Evolutionary conservation across 2,888 invertebrate genomes (phyloP).

Genomic region (Ditylenchus weischeri): DNA sequence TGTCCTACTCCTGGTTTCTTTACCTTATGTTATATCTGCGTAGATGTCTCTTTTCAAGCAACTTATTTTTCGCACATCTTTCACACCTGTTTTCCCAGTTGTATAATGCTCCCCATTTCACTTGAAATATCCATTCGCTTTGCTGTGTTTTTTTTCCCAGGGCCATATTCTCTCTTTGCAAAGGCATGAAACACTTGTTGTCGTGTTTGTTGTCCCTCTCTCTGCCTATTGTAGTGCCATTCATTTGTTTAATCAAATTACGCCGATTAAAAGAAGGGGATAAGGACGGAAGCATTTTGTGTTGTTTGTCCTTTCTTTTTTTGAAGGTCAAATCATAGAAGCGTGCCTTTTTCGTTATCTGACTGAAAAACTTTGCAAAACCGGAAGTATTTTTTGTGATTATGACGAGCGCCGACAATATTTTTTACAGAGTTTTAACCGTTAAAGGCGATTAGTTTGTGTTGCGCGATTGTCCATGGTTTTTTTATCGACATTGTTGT

Average conservation of each 20-base stretch:
- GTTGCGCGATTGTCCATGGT: too few species aligned
- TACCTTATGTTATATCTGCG: too few species aligned
- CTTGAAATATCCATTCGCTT: not conserved
- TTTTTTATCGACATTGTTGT: too few species aligned
- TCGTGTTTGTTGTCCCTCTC: not conserved
- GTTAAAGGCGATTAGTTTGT: too few species aligned
- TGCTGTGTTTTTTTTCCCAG: conserved; percentile 15
- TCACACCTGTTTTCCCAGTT: not conserved
- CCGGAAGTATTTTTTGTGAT: not conserved
- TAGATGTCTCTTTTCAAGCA: too few species aligned
- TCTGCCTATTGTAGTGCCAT: conserved; percentile 4
- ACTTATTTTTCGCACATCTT: not conserved
- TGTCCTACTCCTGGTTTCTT: not conserved
- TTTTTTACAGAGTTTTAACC: too few species aligned
- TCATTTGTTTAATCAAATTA: conserved; percentile 16
- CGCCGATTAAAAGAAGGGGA: conserved; percentile 8
- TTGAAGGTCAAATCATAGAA: conserved; percentile 11
- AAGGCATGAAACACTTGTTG: not conserved
- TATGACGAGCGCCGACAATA: too few species aligned
- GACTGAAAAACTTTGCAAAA: not conserved
- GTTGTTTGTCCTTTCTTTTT: conserved; percentile 13
- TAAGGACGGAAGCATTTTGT: conserved; percentile 11
- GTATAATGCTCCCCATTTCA: not conserved
- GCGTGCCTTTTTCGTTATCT: not conserved
- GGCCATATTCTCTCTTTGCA: conserved; percentile 6